Evolutionary conservation across 2,113 vertebrate species (phyloP).

Genomic region (Python bivittatus): DNA sequence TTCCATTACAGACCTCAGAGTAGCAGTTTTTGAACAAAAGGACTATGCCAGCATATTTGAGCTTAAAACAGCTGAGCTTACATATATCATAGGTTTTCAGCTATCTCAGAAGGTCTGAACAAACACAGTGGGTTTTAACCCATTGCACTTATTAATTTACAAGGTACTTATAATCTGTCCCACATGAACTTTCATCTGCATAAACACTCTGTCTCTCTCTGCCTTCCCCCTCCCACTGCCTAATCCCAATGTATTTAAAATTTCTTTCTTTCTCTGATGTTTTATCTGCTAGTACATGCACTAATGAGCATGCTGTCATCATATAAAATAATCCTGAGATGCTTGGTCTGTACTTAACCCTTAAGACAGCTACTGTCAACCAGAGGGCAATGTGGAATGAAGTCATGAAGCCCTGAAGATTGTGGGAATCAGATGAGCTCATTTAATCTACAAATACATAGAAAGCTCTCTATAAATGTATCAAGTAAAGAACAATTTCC

Average conservation of each 20-base stretch:
- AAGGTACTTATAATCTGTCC: neutral
- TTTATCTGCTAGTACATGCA: neutral
- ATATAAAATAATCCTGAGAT: neutral
- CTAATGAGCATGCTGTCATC: neutral
- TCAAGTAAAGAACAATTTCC: slow-evolving; percentile 30
- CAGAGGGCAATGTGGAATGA: neutral
- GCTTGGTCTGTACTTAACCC: neutral
- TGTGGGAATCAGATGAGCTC: neutral
- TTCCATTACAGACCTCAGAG: neutral
- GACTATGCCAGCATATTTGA: neutral
- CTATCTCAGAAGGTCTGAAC: neutral
- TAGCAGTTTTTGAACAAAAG: neutral
- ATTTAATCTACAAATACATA: neutral
- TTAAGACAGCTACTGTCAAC: neutral
- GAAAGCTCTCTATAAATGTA: slow-evolving; percentile 21
- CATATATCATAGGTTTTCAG: neutral
- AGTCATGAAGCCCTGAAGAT: neutral
- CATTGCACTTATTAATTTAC: neutral
- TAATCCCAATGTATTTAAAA: neutral
- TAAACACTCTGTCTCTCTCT: neutral
- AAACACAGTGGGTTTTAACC: neutral
- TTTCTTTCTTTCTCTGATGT: neutral
- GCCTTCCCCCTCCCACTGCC: neutral
- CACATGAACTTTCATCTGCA: neutral
- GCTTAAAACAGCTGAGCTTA: neutral